Percentiles rank a stretch among this genome's conserved stretches.
phyloP scores from a whole-genome alignment of 2,797 vertebrate species.

The Anabacerthia variegaticeps region DNA sequence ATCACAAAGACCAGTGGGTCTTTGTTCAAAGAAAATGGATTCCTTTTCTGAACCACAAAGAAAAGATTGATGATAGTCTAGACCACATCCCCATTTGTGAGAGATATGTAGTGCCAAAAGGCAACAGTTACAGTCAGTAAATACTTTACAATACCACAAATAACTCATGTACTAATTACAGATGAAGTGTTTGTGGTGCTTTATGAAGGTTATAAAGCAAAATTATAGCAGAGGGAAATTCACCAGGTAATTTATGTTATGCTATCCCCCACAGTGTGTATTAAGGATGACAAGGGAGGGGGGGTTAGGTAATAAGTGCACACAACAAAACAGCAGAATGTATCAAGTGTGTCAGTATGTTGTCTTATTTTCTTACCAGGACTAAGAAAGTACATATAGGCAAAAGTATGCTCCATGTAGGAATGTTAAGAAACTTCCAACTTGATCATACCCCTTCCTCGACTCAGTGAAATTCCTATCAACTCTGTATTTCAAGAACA shows the following conservation, averaged over 20 bases:
- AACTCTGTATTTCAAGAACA: neutral
- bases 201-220: neutral
- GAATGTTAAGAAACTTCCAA: neutral
- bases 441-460: neutral
- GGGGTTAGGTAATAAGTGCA: neutral
- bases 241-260: neutral
- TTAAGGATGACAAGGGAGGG: neutral
- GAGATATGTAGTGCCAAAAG: slow-evolving; percentile 49
- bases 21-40: slow-evolving; percentile 78
- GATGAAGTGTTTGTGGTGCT: neutral
- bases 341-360: neutral
- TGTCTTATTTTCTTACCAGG: neutral
- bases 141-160: neutral
- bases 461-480: neutral
- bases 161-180: slow-evolving; percentile 39
- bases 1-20: slow-evolving; percentile 72
- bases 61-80: slow-evolving; percentile 74
- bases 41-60: slow-evolving; percentile 70
- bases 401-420: neutral
- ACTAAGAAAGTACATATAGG: neutral
- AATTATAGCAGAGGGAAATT: neutral
- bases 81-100: slow-evolving; percentile 55
- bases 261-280: neutral
- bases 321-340: neutral
- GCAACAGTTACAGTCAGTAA: slow-evolving; percentile 41